Evolutionary conservation across 2,888 invertebrate genomes (phyloP), one percentile per base, ranked within the genome.

Genomic region (Deroplatys truncata): DNA sequence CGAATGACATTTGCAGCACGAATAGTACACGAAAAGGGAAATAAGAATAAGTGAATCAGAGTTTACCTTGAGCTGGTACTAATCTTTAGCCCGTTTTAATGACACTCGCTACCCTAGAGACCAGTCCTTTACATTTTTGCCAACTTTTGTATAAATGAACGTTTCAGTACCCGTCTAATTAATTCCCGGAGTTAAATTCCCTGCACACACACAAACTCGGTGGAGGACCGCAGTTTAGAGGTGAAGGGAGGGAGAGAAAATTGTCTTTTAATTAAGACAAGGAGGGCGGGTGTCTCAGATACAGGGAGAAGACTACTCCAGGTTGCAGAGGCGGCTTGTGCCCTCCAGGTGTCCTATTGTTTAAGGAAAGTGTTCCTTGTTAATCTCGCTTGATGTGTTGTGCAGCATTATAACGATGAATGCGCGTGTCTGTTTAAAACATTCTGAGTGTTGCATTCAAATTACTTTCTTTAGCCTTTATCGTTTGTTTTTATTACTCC

Each of bases 241-340:
- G 28, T 25, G 28, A 56, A 82, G 82, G 87, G 87, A 31, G 49
- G 86, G 28, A 29, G 82, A 35, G 88, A 89, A 90, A 90, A 90
- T 87, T 89, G 89, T 90, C 88, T 90, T 90, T 90, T 90, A 90
- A 90, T 90, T 90, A 90, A 90, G 90, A 90, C 90, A 89, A 85
- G 89, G 87, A 88, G 82, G 88, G 84, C 84, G 90, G 84, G 84
- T 20, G 84, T 84, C 31, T 84, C 20, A 31, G 56, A 31, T 84
- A 72, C 56, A 72, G 56, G 5, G 20, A 13, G 20, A 13, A 43
- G 35, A 35, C 35, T 35, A 31, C 31, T 31, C 5, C 49, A 56
- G 56, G 7, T 20, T 56, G 56, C 56, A 72, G 56, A 2, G 56
- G 56, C 56, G 56, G 56, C 56, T 72, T 20, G 7, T 72, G 25